These are phyloP conservation scores for Hiodon alosoides DNA, from an alignment of 2,113 vertebrate species.

Conservation along the genomic window DNA sequence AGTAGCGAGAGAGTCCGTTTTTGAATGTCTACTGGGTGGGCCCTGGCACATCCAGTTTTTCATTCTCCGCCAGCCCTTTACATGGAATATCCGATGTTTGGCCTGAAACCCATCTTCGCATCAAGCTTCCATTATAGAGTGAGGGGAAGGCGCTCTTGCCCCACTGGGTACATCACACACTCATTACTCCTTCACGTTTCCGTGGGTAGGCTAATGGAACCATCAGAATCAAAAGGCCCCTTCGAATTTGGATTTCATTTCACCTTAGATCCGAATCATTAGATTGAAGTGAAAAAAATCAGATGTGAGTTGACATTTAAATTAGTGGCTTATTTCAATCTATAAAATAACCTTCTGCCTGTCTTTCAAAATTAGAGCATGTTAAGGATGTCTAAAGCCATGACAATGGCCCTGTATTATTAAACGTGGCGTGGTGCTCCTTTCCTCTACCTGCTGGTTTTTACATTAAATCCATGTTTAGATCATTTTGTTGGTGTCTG, in stretches of 20 bases:
- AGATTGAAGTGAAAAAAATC: not conserved
- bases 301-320: not conserved
- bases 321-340: too few relatives aligned
- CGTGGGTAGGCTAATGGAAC: not conserved
- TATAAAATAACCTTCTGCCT: too few relatives aligned
- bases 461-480: not conserved
- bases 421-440: too few relatives aligned
- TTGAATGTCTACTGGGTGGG: not conserved
- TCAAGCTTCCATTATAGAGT: too few relatives aligned
- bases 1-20: not conserved
- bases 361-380: too few relatives aligned
- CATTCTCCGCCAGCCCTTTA: not conserved
- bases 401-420: too few relatives aligned
- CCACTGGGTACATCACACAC: not conserved
- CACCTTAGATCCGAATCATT: not conserved
- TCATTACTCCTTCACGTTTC: not conserved
- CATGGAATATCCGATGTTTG: too few relatives aligned
- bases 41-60: not conserved
- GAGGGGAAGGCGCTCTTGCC: too few relatives aligned
- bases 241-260: not conserved
- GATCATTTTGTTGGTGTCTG: too few relatives aligned
- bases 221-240: not conserved
- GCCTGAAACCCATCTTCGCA: too few relatives aligned
- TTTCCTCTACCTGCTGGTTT: not conserved
- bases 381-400: too few relatives aligned